Evolutionary conservation across 1,140 invertebrate species (phyloP), one percentile per base, ranked within the genome.

Genomic region (Diuraphis noxia): DNA sequence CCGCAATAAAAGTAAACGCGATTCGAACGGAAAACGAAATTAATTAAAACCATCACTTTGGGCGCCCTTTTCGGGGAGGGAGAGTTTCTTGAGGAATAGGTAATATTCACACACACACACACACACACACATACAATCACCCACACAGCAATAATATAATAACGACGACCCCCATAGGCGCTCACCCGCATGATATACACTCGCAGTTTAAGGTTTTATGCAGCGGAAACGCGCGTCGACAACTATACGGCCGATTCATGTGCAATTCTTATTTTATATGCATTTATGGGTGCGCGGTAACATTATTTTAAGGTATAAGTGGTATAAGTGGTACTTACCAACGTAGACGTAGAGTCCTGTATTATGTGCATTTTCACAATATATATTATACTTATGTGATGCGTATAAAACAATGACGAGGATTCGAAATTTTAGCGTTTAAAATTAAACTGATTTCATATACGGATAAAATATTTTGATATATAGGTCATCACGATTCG

Each of bases 11-110:
- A 72, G 56, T 72, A 72, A 72, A 72, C 13, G 30, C n/a, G 56
- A 72, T 72, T 72, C n/a, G 56, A 72, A 72, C n/a, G 56, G n/a
- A n/a, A 72, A 72, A 72, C 56, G 56, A 72, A 72, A 72, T 72
- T 72, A 72, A 72, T 72, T 72, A 72, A 72, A 72, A 72, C 56
- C n/a, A 72, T n/a, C n/a, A 72, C n/a, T 72, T n/a, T n/a, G 13
- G 5, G 4, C 30, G 3, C 30, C n/a, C 56, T 72, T 13, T 17
- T n/a, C 4, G n/a, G 2, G 10, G n/a, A 0, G 10, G 30, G 13
- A 4, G 30, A 72, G 56, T 72, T 72, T 72, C 56, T 2, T n/a
- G 56, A 72, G 56, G 1, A 72, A n/a, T 49, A 23, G 46, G 46
- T 49, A 43, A 9, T 56, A 72, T 72, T n/a, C 13, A 72, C 0